These are phyloP conservation scores for Anoplophora glabripennis DNA, from an alignment of 1,140 invertebrate genomes.

Conservation along the genomic window DNA sequence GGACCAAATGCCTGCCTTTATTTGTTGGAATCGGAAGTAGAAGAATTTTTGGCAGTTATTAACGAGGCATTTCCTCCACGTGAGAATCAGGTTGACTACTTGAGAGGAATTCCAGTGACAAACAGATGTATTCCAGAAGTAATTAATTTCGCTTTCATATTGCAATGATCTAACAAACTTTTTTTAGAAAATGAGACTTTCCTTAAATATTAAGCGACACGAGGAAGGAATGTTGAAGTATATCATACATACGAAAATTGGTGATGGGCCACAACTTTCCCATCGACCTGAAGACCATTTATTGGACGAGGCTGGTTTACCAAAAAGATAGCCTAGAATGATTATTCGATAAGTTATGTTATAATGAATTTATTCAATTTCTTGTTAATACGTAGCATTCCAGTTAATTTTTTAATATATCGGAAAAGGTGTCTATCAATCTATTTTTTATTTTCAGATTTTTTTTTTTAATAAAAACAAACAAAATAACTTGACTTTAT, in stretches of 20 bases:
- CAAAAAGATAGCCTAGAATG: too few species aligned
- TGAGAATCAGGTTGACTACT: conserved; percentile 51
- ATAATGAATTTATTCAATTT: too few species aligned
- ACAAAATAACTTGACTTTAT: too few species aligned
- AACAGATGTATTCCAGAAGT: background rate
- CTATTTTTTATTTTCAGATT: too few species aligned
- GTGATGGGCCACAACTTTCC: conserved; percentile 63
- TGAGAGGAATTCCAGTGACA: conserved; percentile 50
- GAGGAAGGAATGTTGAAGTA: conserved; percentile 68
- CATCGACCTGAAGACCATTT: conserved; percentile 53
- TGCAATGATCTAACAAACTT: conserved; percentile 11
- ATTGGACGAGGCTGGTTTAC: conserved; percentile 53
- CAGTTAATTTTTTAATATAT: too few species aligned
- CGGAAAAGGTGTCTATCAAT: too few species aligned
- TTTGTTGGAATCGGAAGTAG: conserved; percentile 73
- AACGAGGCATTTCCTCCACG: conserved; percentile 74
- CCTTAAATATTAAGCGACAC: conserved; percentile 50
- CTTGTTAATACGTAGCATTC: too few species aligned
- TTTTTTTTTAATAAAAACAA: too few species aligned
- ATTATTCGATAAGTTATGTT: too few species aligned
- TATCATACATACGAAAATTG: conserved; percentile 79
- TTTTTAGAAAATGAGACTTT: conserved; percentile 50
- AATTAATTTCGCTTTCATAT: background rate
- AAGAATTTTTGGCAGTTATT: conserved; percentile 63
- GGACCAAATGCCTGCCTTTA: conserved; percentile 95